Percentiles rank a stretch among this genome's conserved stretches.
Conservation (phyloP, 2,113 vertebrate species). For the Erpornis zantholeuca region DNA sequence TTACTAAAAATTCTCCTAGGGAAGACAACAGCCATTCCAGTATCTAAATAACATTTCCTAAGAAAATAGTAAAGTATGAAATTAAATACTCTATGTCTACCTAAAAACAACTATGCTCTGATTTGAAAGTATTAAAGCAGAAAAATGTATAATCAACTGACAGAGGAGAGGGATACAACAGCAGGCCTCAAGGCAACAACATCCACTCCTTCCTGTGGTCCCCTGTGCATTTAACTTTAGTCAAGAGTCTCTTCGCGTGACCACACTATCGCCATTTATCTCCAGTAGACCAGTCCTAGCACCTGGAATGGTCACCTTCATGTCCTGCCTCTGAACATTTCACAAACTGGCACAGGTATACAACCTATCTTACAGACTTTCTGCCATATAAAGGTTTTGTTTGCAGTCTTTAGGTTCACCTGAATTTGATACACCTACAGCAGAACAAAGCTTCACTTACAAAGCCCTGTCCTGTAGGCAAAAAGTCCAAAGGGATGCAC, state of each 20-base stretch:
- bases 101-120: neutral
- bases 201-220: neutral
- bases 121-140: neutral
- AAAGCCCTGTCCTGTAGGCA: neutral
- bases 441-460: neutral
- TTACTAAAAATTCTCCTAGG: neutral
- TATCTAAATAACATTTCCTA: neutral
- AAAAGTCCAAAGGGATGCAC: neutral
- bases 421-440: neutral
- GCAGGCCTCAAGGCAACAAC: neutral
- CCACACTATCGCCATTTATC: neutral
- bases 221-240: too few species aligned
- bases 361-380: neutral
- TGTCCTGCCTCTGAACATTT: neutral
- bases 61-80: neutral
- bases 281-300: neutral
- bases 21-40: neutral
- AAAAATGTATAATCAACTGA: neutral
- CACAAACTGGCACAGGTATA: neutral
- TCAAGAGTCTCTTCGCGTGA: accelerated
- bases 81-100: neutral
- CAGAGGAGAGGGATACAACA: neutral
- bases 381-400: neutral
- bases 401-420: neutral
- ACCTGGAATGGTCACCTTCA: neutral